Evolutionary conservation across 2,797 vertebrate genomes (phyloP).

Genomic region (Margarornis squamiger): DNA sequence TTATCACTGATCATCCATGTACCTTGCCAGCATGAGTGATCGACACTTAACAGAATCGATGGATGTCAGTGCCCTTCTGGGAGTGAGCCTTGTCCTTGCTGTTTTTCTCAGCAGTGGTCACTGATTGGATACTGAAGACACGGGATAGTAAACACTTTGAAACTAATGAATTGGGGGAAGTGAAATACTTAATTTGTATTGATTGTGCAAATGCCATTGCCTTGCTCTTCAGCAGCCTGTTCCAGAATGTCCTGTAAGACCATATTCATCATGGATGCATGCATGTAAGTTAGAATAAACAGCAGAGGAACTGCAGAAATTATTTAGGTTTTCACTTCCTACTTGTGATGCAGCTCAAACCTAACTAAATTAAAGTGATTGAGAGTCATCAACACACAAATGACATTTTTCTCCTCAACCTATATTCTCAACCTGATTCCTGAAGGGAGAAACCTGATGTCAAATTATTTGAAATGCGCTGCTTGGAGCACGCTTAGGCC

Average conservation of each 20-base stretch:
- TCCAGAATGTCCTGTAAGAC: not conserved
- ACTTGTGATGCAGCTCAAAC: not conserved
- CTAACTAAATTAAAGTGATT: not conserved
- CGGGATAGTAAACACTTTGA: not conserved
- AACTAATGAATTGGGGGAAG: constrained; percentile 35
- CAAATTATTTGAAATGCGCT: not conserved
- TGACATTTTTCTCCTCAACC: not conserved
- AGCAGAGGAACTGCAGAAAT: not conserved
- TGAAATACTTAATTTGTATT: constrained; percentile 4
- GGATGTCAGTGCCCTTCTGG: not conserved
- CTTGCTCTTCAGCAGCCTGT: not conserved
- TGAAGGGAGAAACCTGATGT: not conserved
- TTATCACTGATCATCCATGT: not conserved
- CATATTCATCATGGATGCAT: not conserved
- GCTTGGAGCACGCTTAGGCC: not conserved
- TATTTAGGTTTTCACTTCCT: constrained; percentile 10
- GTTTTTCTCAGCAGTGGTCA: not conserved
- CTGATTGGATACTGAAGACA: not conserved
- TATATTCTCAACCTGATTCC: not conserved
- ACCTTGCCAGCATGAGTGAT: not conserved
- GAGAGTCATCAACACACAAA: not conserved
- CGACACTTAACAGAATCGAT: not conserved
- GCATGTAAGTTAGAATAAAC: not conserved
- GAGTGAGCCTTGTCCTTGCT: not conserved
- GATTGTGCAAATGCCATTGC: not conserved